Evolutionary conservation across 2,113 vertebrate genomes (phyloP).

Genomic region (Rhynchomys soricoides): DNA sequence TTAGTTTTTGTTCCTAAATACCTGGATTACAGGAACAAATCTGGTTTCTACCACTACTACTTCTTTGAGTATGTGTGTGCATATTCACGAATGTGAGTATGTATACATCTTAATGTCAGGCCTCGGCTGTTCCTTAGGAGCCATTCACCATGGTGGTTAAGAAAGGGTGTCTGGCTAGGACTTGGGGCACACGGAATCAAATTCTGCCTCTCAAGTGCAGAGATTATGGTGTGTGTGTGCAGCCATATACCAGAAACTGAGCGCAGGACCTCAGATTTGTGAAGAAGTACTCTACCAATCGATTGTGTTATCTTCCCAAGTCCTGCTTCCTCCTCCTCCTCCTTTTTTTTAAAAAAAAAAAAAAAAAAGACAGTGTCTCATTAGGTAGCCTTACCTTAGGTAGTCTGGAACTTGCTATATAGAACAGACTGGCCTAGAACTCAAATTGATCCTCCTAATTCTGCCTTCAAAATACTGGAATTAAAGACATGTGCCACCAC

Average conservation of each 20-base stretch:
- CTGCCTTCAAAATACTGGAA: neutral
- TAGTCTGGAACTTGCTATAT: neutral
- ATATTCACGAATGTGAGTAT: too few relatives aligned
- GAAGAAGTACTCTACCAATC: too few relatives aligned
- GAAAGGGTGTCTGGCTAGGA: neutral
- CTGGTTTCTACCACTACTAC: neutral
- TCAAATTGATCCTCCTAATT: neutral
- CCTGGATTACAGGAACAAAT: neutral
- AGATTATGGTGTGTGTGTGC: neutral
- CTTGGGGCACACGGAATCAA: neutral
- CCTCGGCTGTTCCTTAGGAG: neutral
- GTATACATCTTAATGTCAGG: neutral
- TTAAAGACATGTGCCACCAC: neutral
- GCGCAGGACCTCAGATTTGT: neutral
- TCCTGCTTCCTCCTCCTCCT: neutral
- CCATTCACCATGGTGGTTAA: neutral
- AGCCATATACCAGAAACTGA: neutral
- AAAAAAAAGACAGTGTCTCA: too few relatives aligned
- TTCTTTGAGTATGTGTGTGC: neutral
- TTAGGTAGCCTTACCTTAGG: neutral
- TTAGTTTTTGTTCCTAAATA: neutral
- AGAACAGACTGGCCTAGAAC: neutral
- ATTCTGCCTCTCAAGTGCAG: neutral
- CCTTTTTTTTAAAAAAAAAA: too few relatives aligned
- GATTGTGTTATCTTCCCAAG: neutral